Percentiles rank a stretch among this genome's conserved stretches.
Evolutionary conservation across 2,113 vertebrate genomes (phyloP).

Genomic region (Ophthalmolycus amberensis): DNA sequence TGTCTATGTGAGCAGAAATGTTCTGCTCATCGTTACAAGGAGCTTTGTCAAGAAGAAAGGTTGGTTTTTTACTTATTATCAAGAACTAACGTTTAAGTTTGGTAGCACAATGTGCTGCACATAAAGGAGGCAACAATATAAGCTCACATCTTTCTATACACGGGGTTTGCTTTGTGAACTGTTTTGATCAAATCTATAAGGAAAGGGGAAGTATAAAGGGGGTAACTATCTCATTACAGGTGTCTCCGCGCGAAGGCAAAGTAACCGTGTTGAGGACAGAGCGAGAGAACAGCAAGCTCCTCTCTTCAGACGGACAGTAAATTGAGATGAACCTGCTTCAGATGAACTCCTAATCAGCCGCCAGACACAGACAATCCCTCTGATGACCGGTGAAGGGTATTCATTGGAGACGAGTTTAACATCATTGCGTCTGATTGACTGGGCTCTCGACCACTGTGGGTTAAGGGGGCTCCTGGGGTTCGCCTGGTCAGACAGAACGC

Average conservation of each 20-base stretch:
- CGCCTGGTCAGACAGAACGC: conserved; percentile 74
- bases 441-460: conserved; percentile 66
- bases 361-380: conserved; percentile 49
- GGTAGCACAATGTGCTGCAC: background rate
- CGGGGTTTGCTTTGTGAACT: background rate
- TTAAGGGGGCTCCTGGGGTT: conserved; percentile 82
- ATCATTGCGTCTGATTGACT: conserved; percentile 81
- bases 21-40: background rate
- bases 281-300: conserved; percentile 14
- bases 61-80: background rate
- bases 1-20: conserved; percentile 6
- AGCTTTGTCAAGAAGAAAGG: background rate
- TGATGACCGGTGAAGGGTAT: conserved; percentile 68
- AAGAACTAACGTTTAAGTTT: background rate
- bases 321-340: conserved; percentile 59
- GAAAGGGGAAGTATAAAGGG: background rate
- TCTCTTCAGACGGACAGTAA: conserved; percentile 37
- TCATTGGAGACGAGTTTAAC: conserved; percentile 76
- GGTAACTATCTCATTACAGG: conserved; percentile 23
- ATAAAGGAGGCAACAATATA: background rate
- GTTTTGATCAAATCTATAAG: background rate
- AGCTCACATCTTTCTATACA: background rate
- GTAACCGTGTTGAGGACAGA: conserved; percentile 26
- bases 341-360: conserved; percentile 64
- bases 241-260: conserved; percentile 25